phyloP scores from a whole-genome alignment of 2,888 invertebrate genomes.

The Leuctra nigra region DNA sequence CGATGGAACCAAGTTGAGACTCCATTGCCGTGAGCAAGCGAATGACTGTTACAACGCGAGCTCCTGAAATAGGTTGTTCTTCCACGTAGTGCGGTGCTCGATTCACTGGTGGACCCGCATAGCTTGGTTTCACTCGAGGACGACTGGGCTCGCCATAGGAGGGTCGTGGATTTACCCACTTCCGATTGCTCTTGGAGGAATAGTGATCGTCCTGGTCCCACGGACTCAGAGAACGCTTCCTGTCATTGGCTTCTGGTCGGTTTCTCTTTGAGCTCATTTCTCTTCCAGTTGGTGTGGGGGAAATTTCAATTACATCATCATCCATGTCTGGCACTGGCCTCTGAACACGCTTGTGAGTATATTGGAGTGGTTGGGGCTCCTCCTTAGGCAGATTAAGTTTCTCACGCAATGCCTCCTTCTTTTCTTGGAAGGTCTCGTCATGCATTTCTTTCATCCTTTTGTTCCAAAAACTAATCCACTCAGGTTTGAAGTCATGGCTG shows the following conservation, averaged over 20 bases:
- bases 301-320: slow-evolving; percentile 21
- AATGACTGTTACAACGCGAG: slow-evolving; percentile 58
- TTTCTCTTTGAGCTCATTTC: slow-evolving; percentile 30
- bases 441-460: slow-evolving; percentile 73
- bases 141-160: slow-evolving; percentile 22
- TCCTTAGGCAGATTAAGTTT: slow-evolving; percentile 49
- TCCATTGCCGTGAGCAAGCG: slow-evolving; percentile 74
- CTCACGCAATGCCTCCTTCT: slow-evolving; percentile 62
- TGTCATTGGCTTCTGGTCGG: slow-evolving; percentile 32
- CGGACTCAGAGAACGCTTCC: slow-evolving; percentile 38
- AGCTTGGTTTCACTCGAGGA: slow-evolving; percentile 12
- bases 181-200: background rate
- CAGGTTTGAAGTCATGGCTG: slow-evolving; percentile 79
- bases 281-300: slow-evolving; percentile 32
- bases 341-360: background rate
- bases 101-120: background rate
- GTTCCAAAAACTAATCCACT: slow-evolving; percentile 85
- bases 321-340: background rate
- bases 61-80: slow-evolving; percentile 31
- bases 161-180: background rate
- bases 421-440: slow-evolving; percentile 56
- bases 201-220: slow-evolving; percentile 37
- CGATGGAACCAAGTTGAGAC: slow-evolving; percentile 75
- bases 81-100: background rate
- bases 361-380: background rate